Conservation (phyloP, 2,888 invertebrate genomes). For the Epirrhoe alternata region DNA sequence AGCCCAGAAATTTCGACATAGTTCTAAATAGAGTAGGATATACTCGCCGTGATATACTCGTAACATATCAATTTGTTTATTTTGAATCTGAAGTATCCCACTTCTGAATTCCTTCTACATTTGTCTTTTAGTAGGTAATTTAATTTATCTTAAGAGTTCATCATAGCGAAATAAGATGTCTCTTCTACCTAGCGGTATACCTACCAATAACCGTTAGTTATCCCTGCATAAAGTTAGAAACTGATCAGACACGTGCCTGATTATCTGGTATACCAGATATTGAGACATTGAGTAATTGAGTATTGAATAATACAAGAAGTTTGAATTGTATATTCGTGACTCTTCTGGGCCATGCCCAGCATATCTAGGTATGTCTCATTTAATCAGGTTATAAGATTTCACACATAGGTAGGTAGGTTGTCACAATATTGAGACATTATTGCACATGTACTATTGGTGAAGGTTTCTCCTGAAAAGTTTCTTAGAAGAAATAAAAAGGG, state of each 20-base stretch:
- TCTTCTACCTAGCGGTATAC: not conserved
- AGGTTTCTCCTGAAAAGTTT: too few species aligned
- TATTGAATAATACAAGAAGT: slow-evolving; percentile 15
- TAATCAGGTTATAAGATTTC: too few species aligned
- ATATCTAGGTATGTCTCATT: not conserved
- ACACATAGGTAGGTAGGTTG: not conserved
- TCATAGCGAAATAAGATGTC: not conserved
- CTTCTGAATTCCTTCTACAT: not conserved
- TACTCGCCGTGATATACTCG: not conserved
- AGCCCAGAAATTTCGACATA: not conserved
- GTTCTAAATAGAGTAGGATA: not conserved
- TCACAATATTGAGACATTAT: too few species aligned
- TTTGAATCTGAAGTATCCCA: not conserved
- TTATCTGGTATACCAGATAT: not conserved
- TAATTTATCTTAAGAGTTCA: too few species aligned
- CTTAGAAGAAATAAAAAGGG: not conserved
- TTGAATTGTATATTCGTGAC: slow-evolving; percentile 3
- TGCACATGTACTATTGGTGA: too few species aligned
- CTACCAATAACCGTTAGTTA: not conserved
- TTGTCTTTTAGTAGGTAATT: too few species aligned
- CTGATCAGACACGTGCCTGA: not conserved
- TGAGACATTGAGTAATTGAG: too few species aligned
- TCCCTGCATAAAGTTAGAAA: not conserved
- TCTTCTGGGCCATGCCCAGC: slow-evolving; percentile 3
- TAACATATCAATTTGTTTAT: not conserved